Base-by-base conservation (phyloP, 1,140 invertebrate genomes). In the Penaeus vannamei region DNA sequence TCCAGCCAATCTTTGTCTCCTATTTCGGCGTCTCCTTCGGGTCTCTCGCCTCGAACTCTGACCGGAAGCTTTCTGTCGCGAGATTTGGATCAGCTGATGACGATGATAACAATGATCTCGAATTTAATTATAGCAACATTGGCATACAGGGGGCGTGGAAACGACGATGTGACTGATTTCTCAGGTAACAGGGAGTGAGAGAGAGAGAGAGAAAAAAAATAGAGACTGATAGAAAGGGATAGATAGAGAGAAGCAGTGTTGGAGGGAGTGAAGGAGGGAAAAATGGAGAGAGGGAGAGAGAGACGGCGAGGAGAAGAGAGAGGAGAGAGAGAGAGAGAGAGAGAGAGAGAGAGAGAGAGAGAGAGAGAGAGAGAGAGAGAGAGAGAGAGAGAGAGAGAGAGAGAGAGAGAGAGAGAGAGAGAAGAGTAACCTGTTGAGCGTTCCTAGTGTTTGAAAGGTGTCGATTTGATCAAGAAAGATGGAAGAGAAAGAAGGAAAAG, bases 361-460 rank as follows among this genome's bases (percentile, higher is more conserved):
- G 20, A 80, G 77, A 80, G 36, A 80, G 77, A 80, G 36, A 80
- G 36, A 80, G 77, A 80, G 26, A 80, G 36, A 80, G 26, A 36
- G 77, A 46, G 26, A 36, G 36, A 36, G 69, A 76, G 69, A 79
- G 53, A 84, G 59, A 36, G 62, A 36, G 12, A 79, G n/a, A 76
- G 29, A 76, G 29, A 26, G 26, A 29, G 17, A 36, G 7, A 32
- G 29, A 20, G 14, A 20, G 26, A 29, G 29, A 20, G 53, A 53
- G 23, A 53, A 79, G 36, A 46, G 76, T 53, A 53, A 53, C 53
- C 53, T 53, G 53, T 53, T 53, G 53, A 53, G 53, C 12, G 53
- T 53, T 17, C 53, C 12, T 53, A 17, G 53, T 12, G 53, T 53
- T 17, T 53, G 10, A 12, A 53, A 14, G 4, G 83, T 2, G 60